These are phyloP conservation scores for Pristionchus maxplancki DNA, from an alignment of 2,888 invertebrate genomes.

Conservation along the genomic window DNA sequence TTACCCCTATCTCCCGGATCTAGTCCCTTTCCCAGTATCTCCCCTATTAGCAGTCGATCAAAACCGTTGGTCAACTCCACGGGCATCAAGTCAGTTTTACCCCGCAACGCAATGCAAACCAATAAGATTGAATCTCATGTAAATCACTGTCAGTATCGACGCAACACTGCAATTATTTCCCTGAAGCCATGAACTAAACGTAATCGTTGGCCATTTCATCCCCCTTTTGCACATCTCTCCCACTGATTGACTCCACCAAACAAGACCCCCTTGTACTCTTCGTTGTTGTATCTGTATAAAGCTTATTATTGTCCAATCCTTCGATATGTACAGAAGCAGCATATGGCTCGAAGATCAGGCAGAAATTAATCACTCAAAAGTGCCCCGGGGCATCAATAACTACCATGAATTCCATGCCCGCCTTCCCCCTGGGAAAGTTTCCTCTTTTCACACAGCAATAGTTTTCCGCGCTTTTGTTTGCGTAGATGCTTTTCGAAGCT, in stretches of 20 bases:
- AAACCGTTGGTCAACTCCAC: background rate
- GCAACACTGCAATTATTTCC: background rate
- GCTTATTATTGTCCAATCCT: background rate
- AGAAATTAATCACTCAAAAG: background rate
- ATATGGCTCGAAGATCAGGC: background rate
- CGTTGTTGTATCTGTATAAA: constrained; percentile 39
- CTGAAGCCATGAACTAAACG: constrained; percentile 12
- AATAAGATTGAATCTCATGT: constrained; percentile 27
- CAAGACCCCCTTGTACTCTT: background rate
- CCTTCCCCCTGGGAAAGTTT: constrained; percentile 19
- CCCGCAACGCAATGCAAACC: background rate
- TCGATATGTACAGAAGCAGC: background rate
- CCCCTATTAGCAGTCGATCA: background rate
- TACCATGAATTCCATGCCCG: background rate
- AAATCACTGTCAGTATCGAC: constrained; percentile 23
- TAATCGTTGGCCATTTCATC: background rate
- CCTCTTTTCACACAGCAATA: background rate
- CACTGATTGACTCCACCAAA: background rate
- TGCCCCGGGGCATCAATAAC: background rate
- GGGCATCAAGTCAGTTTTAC: constrained; percentile 36
- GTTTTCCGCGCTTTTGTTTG: constrained; percentile 4
- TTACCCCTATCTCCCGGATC: no score
- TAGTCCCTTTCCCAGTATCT: background rate
- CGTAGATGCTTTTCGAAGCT: background rate
- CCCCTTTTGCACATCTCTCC: background rate